Evolutionary conservation across 2,797 vertebrate genomes (phyloP), one percentile per base, ranked within the genome.

Genomic region (Bradypodion ventrale): DNA sequence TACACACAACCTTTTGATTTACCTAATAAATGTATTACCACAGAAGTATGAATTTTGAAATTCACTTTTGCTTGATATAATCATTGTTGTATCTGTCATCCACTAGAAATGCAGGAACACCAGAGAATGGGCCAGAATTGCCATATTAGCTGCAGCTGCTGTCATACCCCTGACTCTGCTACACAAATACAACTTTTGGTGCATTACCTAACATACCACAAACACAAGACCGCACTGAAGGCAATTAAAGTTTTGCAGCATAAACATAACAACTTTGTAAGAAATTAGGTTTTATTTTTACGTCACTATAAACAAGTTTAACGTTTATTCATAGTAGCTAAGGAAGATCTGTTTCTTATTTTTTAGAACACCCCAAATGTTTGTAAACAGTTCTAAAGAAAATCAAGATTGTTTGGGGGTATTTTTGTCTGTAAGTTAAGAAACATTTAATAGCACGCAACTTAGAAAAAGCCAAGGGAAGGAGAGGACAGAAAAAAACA

Each of bases 241-340:
- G 88, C 84, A 80, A 84, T 89, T 40, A 73, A 89, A 16, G 89
- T 93, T 83, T 73, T 89, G 87, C 86, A 94, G 90, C 88, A 92
- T 91, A 92, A 92, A 85, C 88, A 80, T 29, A 82, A 91, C 92
- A 91, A 46, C 44, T 92, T 94, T 95, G 93, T 96, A 94, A 63
- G 94, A 96, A 96, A 96, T 95, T 96, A 96, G 92, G 87, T 94
- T 96, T 96, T 96, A 95, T 96, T 96, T 94, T 95, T 86, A 95
- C 91, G 86, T 95, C 83, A 96, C 96, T 95, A 96, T 96, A 96
- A 95, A 94, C 85, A 93, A 83, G 90, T 89, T 94, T 94, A 87
- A 94, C 3, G 60, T 94, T 94, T 93, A 91, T 92, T 91, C 91
- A 92, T 90, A 94, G 90, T 85, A 87, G 92, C 89, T 91, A 88